Evolutionary conservation across 2,888 invertebrate species (phyloP).

Genomic region (Oscheius sp.): DNA sequence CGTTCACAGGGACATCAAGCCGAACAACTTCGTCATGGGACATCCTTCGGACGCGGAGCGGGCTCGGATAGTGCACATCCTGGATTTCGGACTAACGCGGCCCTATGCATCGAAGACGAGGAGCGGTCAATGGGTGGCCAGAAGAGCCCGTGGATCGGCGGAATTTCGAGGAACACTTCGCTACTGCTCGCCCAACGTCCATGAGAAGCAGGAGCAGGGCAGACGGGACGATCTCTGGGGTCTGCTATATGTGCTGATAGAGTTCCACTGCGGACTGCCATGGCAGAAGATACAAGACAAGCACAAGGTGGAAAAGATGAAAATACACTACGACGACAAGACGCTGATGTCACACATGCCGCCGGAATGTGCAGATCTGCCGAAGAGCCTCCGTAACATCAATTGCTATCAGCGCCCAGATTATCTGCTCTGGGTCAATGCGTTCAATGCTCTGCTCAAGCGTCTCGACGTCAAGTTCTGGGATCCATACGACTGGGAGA

Average conservation of each 20-base stretch:
- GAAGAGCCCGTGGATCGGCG: conserved; percentile 58
- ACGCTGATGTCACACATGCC: background rate
- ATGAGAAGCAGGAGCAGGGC: conserved; percentile 59
- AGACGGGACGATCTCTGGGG: conserved; percentile 50
- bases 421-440: conserved; percentile 40
- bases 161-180: conserved; percentile 68
- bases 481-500: conserved; percentile 28
- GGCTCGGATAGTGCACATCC: conserved; percentile 57
- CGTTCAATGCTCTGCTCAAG: background rate
- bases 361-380: conserved; percentile 36
- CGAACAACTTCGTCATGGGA: conserved; percentile 57
- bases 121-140: conserved; percentile 44
- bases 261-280: conserved; percentile 78
- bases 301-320: conserved; percentile 11
- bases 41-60: conserved; percentile 43
- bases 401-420: conserved; percentile 59
- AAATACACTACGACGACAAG: background rate
- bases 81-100: conserved; percentile 64
- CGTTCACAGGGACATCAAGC: conserved; percentile 45
- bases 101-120: conserved; percentile 41
- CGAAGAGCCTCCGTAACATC: conserved; percentile 48
- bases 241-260: conserved; percentile 54
- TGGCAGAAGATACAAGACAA: conserved; percentile 59
- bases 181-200: conserved; percentile 62
- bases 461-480: background rate